phyloP scores from a whole-genome alignment of 2,888 invertebrate genomes.

The Hetaerina titia region DNA sequence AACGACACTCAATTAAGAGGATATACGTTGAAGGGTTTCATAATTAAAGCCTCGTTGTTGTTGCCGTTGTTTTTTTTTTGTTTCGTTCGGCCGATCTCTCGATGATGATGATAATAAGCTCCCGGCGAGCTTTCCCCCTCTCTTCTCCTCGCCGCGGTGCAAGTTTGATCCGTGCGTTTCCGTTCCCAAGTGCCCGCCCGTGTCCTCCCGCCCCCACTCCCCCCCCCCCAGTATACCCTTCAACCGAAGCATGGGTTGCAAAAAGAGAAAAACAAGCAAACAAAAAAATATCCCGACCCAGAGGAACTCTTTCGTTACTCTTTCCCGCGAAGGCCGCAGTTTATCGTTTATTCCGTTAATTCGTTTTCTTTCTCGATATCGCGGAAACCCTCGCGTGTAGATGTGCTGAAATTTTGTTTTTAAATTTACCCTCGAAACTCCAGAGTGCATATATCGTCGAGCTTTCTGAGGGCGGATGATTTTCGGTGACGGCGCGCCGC shows the following conservation, averaged over 20 bases:
- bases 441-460: background rate
- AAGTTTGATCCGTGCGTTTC: slow-evolving; percentile 1
- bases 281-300: background rate
- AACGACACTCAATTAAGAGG: slow-evolving; percentile 36
- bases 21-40: slow-evolving; percentile 37
- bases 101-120: slow-evolving; percentile 40
- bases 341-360: background rate
- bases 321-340: background rate
- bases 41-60: slow-evolving; percentile 41
- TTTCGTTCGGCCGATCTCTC: slow-evolving; percentile 20
- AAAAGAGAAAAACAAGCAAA: background rate
- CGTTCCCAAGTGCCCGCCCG: background rate
- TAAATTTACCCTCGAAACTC: background rate
- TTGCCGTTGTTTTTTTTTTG: background rate
- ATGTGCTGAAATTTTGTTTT: background rate
- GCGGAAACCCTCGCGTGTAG: background rate
- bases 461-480: background rate
- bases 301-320: slow-evolving; percentile 2
- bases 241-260: background rate
- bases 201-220: background rate
- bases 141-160: background rate
- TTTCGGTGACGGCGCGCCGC: background rate
- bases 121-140: background rate
- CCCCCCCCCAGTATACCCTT: background rate
- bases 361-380: background rate